Percentiles rank a stretch among this genome's conserved stretches.
These are phyloP conservation scores for Hermaeophaga mercurialis DNA, from an alignment of 2,888 invertebrate species.

Conservation along the genomic window DNA sequence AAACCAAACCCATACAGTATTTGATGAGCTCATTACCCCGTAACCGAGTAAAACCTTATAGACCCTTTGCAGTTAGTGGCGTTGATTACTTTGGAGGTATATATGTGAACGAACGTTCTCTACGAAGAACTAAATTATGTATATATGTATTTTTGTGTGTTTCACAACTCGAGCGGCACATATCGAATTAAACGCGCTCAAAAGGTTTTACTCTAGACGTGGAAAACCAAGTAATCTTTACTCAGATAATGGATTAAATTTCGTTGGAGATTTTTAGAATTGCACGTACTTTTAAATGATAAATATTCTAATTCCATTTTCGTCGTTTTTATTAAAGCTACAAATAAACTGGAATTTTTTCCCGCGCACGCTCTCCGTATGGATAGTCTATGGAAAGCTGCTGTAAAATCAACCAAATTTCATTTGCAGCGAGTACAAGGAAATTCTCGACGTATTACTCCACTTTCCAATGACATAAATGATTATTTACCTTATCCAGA, in stretches of 20 bases:
- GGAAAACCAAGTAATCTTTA: neutral
- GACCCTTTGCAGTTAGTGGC: neutral
- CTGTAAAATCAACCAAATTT: neutral
- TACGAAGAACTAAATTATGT: neutral
- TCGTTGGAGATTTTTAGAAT: neutral
- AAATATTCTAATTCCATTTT: neutral
- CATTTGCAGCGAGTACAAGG: neutral
- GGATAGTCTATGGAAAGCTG: neutral
- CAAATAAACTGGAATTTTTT: neutral
- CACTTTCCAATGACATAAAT: neutral
- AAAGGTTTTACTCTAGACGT: neutral
- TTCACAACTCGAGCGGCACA: neutral
- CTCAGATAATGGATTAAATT: no score
- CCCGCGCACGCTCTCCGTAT: neutral
- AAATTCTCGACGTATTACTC: neutral
- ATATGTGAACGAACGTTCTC: neutral
- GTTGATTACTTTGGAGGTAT: neutral
- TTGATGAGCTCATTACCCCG: constrained; percentile 1
- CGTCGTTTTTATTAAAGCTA: neutral
- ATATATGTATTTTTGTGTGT: neutral
- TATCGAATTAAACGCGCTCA: neutral
- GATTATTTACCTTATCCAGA: neutral
- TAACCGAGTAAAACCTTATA: neutral
- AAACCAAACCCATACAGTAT: constrained; percentile 7
- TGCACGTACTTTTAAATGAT: neutral